Percentiles rank a stretch among this genome's conserved stretches.
Evolutionary conservation across 1,140 invertebrate species (phyloP).

Genomic region (Melipona quadrifasciata): DNA sequence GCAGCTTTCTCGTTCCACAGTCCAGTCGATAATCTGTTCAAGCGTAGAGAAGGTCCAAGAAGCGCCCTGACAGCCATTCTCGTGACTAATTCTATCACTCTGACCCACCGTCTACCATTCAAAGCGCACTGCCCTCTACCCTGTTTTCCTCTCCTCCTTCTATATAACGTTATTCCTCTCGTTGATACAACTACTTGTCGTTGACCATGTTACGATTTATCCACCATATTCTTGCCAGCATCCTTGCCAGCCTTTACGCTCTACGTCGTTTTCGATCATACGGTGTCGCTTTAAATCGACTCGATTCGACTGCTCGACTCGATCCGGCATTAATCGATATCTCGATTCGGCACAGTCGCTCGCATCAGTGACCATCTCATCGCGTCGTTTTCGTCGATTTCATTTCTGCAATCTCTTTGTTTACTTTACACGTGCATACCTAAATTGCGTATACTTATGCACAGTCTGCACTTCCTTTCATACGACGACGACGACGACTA

Average conservation of each 20-base stretch:
- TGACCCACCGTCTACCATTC: background rate
- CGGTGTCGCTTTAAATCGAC: constrained; percentile 1
- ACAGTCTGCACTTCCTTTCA: too few relatives aligned
- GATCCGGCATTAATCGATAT: background rate
- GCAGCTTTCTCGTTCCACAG: background rate
- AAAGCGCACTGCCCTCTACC: background rate
- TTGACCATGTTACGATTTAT: background rate
- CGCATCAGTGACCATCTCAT: background rate
- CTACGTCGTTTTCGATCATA: background rate
- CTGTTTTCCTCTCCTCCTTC: background rate
- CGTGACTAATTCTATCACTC: background rate
- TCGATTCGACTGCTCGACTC: background rate
- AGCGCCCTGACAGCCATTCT: constrained; percentile 44
- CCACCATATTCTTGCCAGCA: background rate
- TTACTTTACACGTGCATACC: background rate
- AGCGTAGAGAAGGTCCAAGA: constrained; percentile 16
- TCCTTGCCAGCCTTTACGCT: background rate
- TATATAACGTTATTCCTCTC: background rate
- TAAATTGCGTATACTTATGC: background rate
- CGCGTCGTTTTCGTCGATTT: too few relatives aligned
- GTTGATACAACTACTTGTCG: background rate
- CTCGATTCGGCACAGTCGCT: background rate
- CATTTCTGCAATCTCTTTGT: background rate
- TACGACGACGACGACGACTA: too few relatives aligned
- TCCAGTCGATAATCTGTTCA: constrained; percentile 13